phyloP scores from a whole-genome alignment of 2,113 vertebrate genomes.

The Mustela lutreola region DNA sequence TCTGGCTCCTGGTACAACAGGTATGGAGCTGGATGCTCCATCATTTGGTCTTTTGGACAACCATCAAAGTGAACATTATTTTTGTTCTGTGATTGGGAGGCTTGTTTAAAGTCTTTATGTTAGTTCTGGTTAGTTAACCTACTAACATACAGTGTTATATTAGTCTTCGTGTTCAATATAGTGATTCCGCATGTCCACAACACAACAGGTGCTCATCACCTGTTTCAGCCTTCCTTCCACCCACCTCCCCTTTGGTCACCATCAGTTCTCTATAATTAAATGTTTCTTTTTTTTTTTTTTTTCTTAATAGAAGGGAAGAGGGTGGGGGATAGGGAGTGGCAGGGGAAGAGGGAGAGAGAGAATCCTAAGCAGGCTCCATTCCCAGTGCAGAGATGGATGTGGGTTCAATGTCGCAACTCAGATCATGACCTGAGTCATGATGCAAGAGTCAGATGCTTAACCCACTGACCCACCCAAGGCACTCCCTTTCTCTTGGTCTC shows the following conservation, averaged over 20 bases:
- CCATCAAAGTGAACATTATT: not conserved
- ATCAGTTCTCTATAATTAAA: not conserved
- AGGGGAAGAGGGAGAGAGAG: not conserved
- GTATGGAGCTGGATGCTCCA: not conserved
- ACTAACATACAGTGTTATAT: not conserved
- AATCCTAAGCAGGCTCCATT: not conserved
- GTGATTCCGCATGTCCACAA: not conserved
- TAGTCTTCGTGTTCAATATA: not conserved
- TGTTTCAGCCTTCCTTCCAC: not conserved
- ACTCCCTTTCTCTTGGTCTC: not conserved
- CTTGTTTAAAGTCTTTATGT: not conserved
- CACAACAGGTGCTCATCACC: not conserved
- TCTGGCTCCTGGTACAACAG: not conserved
- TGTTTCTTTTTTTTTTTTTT: not conserved
- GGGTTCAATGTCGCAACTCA: not conserved
- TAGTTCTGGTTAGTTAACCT: not conserved
- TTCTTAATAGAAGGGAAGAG: not conserved
- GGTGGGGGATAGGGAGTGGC: not conserved
- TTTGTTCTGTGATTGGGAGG: not conserved
- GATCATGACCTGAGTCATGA: not conserved
- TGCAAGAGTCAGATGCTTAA: not conserved
- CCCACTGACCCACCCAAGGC: not conserved
- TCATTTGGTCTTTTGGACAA: not conserved
- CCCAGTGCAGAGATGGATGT: not conserved
- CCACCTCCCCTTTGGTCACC: not conserved